Conservation (phyloP, 92 coral and sea anemone species). For the Phenganax subtilis region DNA sequence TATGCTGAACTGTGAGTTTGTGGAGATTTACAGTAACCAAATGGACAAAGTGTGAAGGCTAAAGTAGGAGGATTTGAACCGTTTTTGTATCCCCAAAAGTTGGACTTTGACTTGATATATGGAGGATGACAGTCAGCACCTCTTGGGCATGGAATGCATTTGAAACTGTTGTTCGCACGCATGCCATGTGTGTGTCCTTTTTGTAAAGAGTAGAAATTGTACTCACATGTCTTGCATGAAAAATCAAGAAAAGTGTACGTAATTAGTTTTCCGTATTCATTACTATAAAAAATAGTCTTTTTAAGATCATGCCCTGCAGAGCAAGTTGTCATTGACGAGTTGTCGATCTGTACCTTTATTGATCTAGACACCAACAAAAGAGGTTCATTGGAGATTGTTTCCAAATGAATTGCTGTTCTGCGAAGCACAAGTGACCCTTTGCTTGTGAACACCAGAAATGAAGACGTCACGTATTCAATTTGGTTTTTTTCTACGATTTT, state of each 20-base stretch:
- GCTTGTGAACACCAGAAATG: slow-evolving; percentile 36
- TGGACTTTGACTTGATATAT: slow-evolving; percentile 51
- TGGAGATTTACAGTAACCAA: slow-evolving; percentile 27
- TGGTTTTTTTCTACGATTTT: not conserved
- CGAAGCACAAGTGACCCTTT: slow-evolving; percentile 21
- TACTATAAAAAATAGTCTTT: slow-evolving; percentile 29
- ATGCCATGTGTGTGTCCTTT: slow-evolving; percentile 51
- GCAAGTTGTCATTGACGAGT: slow-evolving; percentile 39
- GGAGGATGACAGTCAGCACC: slow-evolving; percentile 61
- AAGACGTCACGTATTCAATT: not conserved
- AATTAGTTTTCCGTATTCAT: not conserved
- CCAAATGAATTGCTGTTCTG: slow-evolving; percentile 29
- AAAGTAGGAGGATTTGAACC: slow-evolving; percentile 38
- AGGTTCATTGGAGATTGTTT: not conserved
- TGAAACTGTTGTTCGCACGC: not conserved
- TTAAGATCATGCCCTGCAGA: slow-evolving; percentile 32
- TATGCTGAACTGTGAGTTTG: slow-evolving; percentile 63
- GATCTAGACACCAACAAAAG: slow-evolving; percentile 37
- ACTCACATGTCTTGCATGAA: slow-evolving; percentile 49
- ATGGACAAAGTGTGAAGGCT: no score
- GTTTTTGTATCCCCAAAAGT: slow-evolving; percentile 70
- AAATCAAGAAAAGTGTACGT: slow-evolving; percentile 46
- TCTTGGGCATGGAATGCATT: slow-evolving; percentile 57
- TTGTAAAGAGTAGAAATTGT: slow-evolving; percentile 55
- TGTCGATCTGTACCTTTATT: slow-evolving; percentile 19